phyloP scores from a whole-genome alignment of 2,113 vertebrate genomes.

The Spizaetus ornatus region DNA sequence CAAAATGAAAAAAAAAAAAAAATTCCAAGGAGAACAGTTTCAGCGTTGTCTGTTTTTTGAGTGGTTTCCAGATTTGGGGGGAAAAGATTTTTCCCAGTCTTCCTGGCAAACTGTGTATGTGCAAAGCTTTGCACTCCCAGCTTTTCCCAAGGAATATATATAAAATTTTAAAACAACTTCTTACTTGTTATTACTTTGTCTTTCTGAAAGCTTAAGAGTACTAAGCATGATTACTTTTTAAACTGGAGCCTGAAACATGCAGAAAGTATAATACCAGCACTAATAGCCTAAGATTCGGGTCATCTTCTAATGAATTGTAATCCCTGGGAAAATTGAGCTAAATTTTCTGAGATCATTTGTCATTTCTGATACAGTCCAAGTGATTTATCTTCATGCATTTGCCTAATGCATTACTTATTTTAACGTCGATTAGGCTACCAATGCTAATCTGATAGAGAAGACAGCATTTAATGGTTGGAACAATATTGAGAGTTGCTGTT shows the following conservation, averaged over 20 bases:
- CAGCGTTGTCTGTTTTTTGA: fast-evolving
- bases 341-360: background rate
- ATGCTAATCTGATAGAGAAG: background rate
- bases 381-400: background rate
- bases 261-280: background rate
- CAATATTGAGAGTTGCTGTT: background rate
- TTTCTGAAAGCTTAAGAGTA: background rate
- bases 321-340: background rate
- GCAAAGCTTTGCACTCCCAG: background rate
- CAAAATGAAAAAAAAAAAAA: background rate
- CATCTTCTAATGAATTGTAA: background rate
- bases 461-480: background rate
- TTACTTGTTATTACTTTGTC: background rate
- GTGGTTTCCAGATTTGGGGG: background rate
- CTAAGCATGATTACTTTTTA: background rate
- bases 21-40: background rate
- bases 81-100: background rate
- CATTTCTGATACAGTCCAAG: background rate
- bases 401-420: background rate
- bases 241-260: background rate
- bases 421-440: background rate
- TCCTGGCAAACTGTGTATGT: background rate
- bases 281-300: background rate
- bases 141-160: background rate
- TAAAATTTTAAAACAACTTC: background rate